These are phyloP conservation scores for Caenorhabditis briggsae DNA, from an alignment of 1,140 invertebrate genomes.

Conservation along the genomic window DNA sequence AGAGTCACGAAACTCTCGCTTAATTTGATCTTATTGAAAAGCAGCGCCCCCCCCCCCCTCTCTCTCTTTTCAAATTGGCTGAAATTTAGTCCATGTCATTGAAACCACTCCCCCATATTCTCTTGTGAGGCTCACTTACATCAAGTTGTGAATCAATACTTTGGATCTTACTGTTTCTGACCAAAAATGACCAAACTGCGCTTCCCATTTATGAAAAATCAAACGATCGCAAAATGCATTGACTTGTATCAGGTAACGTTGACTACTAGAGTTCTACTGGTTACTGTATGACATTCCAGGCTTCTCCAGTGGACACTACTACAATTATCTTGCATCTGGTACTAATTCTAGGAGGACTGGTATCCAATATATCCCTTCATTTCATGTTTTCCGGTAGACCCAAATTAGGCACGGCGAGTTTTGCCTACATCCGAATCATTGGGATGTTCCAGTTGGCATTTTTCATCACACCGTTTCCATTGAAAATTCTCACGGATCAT, in stretches of 20 bases:
- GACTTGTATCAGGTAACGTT: constrained; percentile 41
- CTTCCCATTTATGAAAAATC: constrained; percentile 39
- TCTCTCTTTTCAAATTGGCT: too few relatives aligned
- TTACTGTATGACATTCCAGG: not conserved
- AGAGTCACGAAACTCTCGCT: too few relatives aligned
- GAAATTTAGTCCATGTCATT: too few relatives aligned
- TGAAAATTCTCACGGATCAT: constrained; percentile 56
- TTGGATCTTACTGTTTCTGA: too few relatives aligned
- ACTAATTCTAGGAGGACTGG: constrained; percentile 7
- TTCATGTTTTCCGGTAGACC: constrained; percentile 52
- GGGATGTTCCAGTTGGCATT: constrained; percentile 53
- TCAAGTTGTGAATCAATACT: too few relatives aligned
- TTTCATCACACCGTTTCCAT: constrained; percentile 56
- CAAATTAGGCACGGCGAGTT: constrained; percentile 45
- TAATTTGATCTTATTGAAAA: too few relatives aligned
- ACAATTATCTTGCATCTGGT: constrained; percentile 4
- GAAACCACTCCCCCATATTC: too few relatives aligned
- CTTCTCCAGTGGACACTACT: constrained; percentile 39
- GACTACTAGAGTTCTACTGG: too few relatives aligned
- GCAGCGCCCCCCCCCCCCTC: too few relatives aligned
- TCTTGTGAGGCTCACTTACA: too few relatives aligned
- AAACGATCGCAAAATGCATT: constrained; percentile 47
- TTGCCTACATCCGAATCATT: constrained; percentile 58
- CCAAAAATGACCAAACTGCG: constrained; percentile 13
- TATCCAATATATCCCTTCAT: constrained; percentile 45